phyloP scores from a whole-genome alignment of 2,113 vertebrate species.

The cat (Felis catus) region F.catus_Fca126_mat1.0 CM031412.1:230730001-230730500 shows the following conservation, averaged over 20 bases:
- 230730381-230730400: constrained; percentile 28
- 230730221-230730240: background rate
- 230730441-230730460: constrained; percentile 4
- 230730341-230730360: background rate
- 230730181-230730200: background rate
- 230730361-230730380: background rate
- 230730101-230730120: background rate
- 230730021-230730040: background rate
- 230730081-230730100: background rate
- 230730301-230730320: background rate
- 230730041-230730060: background rate
- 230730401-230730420: constrained; percentile 10
- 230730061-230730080: background rate
- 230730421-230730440: background rate
- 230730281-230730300: background rate
- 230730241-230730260: constrained; percentile 14
- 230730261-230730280: background rate
- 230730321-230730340: background rate
- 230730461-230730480: background rate
- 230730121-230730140: background rate
- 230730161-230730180: background rate
- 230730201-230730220: background rate
- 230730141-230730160: background rate
- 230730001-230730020: constrained; percentile 25
- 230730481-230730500: background rate